Conservation (phyloP, 2,113 vertebrate genomes). For the Glareola pratincola region DNA sequence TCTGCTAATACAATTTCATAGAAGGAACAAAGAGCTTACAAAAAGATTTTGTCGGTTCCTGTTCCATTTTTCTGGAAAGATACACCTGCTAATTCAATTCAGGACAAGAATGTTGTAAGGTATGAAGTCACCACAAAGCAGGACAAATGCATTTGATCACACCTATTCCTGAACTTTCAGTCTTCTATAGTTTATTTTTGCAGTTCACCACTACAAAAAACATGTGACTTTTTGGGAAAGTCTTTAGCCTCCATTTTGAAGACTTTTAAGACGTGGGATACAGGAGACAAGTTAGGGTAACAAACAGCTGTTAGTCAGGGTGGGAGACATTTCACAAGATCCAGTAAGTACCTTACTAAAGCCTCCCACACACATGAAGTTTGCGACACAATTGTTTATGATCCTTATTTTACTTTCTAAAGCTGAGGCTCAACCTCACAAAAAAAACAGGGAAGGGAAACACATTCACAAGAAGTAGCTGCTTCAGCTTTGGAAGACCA, state of each 20-base stretch:
- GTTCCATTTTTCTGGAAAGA: not conserved
- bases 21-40: not conserved
- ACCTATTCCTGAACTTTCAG: not conserved
- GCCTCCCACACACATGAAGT: rapidly evolving
- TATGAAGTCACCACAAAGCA: not conserved
- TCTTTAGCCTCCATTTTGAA: not conserved
- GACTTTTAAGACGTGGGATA: not conserved
- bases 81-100: not conserved
- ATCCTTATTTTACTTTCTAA: not conserved
- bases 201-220: not conserved
- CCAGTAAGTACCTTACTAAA: not conserved
- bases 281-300: not conserved
- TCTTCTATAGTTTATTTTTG: not conserved
- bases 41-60: not conserved
- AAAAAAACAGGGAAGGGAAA: not conserved
- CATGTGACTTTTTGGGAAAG: not conserved
- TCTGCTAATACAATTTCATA: not conserved
- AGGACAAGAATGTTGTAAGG: not conserved
- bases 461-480: not conserved
- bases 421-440: not conserved
- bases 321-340: not conserved
- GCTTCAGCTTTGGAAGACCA: not conserved
- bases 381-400: not conserved
- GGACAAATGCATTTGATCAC: not conserved
- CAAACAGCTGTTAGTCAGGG: not conserved